Base-by-base conservation (phyloP, 2,797 vertebrate genomes). In the Pteronotus mesoamericanus region DNA sequence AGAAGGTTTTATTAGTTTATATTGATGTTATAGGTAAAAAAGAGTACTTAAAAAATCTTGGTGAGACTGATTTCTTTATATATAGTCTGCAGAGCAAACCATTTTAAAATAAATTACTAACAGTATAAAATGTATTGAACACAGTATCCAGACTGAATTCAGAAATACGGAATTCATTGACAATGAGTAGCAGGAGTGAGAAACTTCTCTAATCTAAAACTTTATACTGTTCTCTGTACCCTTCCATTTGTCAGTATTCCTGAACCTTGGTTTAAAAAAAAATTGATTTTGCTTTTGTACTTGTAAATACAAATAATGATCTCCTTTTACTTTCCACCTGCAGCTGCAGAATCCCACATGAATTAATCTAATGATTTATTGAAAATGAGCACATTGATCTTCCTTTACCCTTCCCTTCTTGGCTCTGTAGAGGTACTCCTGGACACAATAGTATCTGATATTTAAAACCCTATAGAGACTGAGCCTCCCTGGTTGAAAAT, bases 341-440 rank as follows among this genome's bases (percentile, higher is more conserved):
- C 83, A 98, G 93, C 89, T 98, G 94, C 94, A 97, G 80, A 97
- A 97, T 98, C 80, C 96, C 96, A 97, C 86, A 79, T 96, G 96
- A 96, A 97, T 98, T 98, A 97, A 61, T 57, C 91, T 94, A 98
- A 83, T 97, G 97, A 98, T 98, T 98, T 98, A 98, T 98, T 98
- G 97, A 97, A 98, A 98, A 98, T 85, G 97, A 98, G 97, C 89
- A 97, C 69, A 98, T 97, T 96, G 98, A 97, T 98, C 95, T 97
- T 94, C 55, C 82, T 97, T 97, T 97, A 74, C 69, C 93, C 86
- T 98, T 97, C 91, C 51, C 16, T 96, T 96, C 39, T 88, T 95
- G 89, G 37, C 55, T 94, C 46, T n/a, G 71, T n/a, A 71, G 37
- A 92, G 86, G 71, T 26, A 46, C 42, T 97, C 75, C 57, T 92